Base-by-base conservation (phyloP, 2,888 invertebrate species). In the Macrosoma leucophasiata region DNA sequence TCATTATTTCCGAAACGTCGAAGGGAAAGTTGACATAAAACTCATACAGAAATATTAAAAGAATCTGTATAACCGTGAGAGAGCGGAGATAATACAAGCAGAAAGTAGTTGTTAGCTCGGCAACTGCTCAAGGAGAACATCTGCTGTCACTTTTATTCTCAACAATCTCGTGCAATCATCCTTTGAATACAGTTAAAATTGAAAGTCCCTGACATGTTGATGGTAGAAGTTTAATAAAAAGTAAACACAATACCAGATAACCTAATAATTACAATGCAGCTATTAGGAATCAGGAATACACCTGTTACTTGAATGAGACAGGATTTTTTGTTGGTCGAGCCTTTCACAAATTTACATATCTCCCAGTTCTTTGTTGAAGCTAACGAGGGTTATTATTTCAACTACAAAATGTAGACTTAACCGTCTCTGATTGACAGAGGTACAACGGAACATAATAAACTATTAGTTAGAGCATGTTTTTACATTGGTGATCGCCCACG, bases 301-400 rank as follows among this genome's bases (percentile, higher is more conserved):
- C 79, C 81, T 82, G 82, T 77, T 76, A 58, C 63, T 68, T 58
- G 61, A 59, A 63, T 65, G 64, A 63, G 51, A 58, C 64, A 56
- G 62, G 58, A 59, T 72, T 78, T 81, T 82, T 81, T 81, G 73
- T 73, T 56, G 52, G n/a, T 49, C 46, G 55, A 52, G 51, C 70
- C 75, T 74, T 76, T 75, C 67, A 59, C 68, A 52, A 72, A 79
- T 82, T 81, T 78, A 78, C 78, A 81, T 81, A 78, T 67, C 63
- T 68, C 59, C 64, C 65, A 64, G 62, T 58, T 71, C 73, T 69
- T 74, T 70, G 72, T 70, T 64, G 49, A 55, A 64, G 55, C 61
- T 78, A 82, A 82, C 75, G 59, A 79, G 71, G 67, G 66, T 69
- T 72, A 78, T 82, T 81, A 81, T 75, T 71, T 75, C 61, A 62